Evolutionary conservation across 2,113 vertebrate genomes (phyloP).

Genomic region (Epinephelus moara): DNA sequence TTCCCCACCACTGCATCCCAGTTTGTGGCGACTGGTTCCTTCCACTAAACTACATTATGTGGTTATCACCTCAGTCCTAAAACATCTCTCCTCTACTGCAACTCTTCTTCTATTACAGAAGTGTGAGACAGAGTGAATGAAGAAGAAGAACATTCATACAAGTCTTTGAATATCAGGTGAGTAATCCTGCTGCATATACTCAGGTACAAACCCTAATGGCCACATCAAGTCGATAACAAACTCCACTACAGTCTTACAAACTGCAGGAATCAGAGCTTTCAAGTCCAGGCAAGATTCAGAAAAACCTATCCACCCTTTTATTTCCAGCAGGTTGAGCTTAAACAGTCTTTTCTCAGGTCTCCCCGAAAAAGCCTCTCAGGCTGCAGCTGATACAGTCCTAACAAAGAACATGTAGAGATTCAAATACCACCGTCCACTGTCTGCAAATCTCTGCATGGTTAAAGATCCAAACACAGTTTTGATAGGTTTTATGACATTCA

Average conservation of each 20-base stretch:
- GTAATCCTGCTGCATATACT: neutral
- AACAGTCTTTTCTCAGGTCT: neutral
- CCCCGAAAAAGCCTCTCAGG: slow-evolving; percentile 10
- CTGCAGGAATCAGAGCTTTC: neutral
- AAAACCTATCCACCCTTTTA: slow-evolving; percentile 19
- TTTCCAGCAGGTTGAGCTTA: slow-evolving; percentile 38
- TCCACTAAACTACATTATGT: neutral
- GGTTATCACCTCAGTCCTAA: neutral
- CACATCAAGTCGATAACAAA: slow-evolving; percentile 19
- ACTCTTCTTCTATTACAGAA: neutral
- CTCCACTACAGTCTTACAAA: neutral
- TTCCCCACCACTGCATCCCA: too few relatives aligned
- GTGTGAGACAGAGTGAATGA: neutral
- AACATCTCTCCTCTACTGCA: neutral
- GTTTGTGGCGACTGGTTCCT: neutral
- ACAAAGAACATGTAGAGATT: slow-evolving; percentile 22
- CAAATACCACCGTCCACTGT: neutral
- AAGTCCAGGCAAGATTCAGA: slow-evolving; percentile 41
- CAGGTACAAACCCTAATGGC: slow-evolving; percentile 2
- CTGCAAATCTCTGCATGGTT: neutral
- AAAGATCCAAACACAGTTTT: neutral
- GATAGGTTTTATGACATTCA: neutral
- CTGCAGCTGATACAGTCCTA: slow-evolving; percentile 9
- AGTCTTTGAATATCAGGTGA: neutral
- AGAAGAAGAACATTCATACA: neutral